A percentile compares a stretch with the other conserved stretches of the same genome.
These are phyloP conservation scores for Lasioglossum malachurum DNA, from an alignment of 2,888 invertebrate species.

Conservation along the genomic window DNA sequence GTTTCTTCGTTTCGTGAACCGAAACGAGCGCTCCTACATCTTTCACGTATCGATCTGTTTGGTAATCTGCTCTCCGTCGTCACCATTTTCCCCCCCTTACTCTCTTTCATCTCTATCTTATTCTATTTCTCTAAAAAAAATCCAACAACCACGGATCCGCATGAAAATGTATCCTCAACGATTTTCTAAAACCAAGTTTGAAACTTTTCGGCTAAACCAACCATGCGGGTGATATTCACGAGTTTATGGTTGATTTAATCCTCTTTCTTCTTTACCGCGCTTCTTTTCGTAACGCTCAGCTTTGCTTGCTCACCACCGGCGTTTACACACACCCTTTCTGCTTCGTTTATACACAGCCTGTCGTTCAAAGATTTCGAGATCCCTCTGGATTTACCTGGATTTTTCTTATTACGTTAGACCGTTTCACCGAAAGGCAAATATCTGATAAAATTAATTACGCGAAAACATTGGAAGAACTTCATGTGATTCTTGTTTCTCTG, in stretches of 20 bases:
- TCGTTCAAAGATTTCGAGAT: background rate
- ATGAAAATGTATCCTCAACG: background rate
- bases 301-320: background rate
- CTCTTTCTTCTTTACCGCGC: background rate
- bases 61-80: background rate
- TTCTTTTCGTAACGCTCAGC: background rate
- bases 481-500: background rate
- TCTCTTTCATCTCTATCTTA: background rate
- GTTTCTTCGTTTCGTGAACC: constrained; percentile 48
- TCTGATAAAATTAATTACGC: background rate
- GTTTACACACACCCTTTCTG: background rate
- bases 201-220: background rate
- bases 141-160: background rate
- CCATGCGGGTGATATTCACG: background rate
- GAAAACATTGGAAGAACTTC: background rate
- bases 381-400: background rate
- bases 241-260: background rate
- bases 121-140: too few relatives aligned
- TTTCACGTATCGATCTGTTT: constrained; percentile 14
- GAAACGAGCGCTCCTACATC: constrained; percentile 17
- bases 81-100: background rate
- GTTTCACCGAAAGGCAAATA: background rate
- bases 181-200: background rate
- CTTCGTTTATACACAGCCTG: background rate
- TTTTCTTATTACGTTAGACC: background rate